Percentiles rank a stretch among this genome's conserved stretches.
These are phyloP conservation scores for Pseudocheirus occidentalis DNA, from an alignment of 2,797 vertebrate genomes.

Conservation along the genomic window DNA sequence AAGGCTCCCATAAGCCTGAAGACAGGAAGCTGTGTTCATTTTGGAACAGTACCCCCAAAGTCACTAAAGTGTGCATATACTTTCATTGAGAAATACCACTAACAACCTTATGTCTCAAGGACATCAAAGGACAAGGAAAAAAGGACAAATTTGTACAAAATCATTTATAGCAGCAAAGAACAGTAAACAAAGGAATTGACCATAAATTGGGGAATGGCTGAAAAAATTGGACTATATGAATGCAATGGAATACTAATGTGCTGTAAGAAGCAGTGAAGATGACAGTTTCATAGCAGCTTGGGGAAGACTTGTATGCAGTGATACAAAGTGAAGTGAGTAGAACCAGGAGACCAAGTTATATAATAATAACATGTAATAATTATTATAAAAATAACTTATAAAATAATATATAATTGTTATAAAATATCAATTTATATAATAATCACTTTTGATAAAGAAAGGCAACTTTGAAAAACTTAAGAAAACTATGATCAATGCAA, in stretches of 20 bases:
- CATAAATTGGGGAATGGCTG: not conserved
- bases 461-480: not conserved
- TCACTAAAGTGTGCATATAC: not conserved
- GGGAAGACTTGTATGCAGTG: not conserved
- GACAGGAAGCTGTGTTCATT: not conserved
- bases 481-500: not conserved
- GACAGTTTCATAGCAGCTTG: not conserved
- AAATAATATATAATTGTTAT: not conserved
- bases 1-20: not conserved
- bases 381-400: not conserved
- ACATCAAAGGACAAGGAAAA: not conserved
- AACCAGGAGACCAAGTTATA: not conserved
- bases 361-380: not conserved
- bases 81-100: not conserved
- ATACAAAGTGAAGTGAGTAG: not conserved
- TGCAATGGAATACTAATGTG: not conserved
- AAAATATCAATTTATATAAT: not conserved
- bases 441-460: not conserved
- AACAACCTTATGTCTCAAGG: not conserved
- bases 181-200: not conserved
- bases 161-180: not conserved
- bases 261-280: not conserved
- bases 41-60: not conserved
- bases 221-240: not conserved
- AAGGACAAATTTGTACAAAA: not conserved